Conservation (phyloP, 2,888 invertebrate species). For the Incurvaria masculella region DNA sequence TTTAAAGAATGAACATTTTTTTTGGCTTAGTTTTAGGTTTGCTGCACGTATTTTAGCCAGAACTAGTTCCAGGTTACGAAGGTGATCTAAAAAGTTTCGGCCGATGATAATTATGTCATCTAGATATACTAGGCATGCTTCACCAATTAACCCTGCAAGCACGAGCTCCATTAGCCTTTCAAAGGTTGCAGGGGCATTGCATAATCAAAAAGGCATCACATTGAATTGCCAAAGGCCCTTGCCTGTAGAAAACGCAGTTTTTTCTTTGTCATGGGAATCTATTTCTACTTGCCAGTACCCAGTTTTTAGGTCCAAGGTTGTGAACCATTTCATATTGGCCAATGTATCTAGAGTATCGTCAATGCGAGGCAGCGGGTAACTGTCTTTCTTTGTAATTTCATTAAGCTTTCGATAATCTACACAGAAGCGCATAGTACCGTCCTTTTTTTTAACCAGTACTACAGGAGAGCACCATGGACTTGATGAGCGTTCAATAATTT, state of each 20-base stretch:
- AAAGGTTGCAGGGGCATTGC: constrained; percentile 24
- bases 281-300: constrained; percentile 27
- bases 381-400: constrained; percentile 14
- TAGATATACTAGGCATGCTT: constrained; percentile 13
- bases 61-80: no score
- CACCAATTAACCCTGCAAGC: constrained; percentile 6
- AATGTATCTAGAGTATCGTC: constrained; percentile 28
- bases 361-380: constrained; percentile 30
- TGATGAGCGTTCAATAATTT: constrained; percentile 8
- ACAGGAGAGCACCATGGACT: constrained; percentile 14
- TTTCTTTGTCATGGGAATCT: constrained; percentile 17
- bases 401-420: constrained; percentile 12
- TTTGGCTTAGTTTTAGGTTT: constrained; percentile 10
- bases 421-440: constrained; percentile 15
- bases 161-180: constrained; percentile 19
- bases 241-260: constrained; percentile 23
- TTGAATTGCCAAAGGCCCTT: constrained; percentile 22
- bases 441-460: constrained; percentile 16
- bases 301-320: constrained; percentile 24
- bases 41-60: no score
- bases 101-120: no score
- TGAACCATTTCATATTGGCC: constrained; percentile 20
- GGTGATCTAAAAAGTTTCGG: no score
- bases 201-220: constrained; percentile 23
- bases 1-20: constrained; percentile 1